Evolutionary conservation across 1,140 invertebrate genomes (phyloP), one percentile per base, ranked within the genome.

Genomic region (Idris sp.): DNA sequence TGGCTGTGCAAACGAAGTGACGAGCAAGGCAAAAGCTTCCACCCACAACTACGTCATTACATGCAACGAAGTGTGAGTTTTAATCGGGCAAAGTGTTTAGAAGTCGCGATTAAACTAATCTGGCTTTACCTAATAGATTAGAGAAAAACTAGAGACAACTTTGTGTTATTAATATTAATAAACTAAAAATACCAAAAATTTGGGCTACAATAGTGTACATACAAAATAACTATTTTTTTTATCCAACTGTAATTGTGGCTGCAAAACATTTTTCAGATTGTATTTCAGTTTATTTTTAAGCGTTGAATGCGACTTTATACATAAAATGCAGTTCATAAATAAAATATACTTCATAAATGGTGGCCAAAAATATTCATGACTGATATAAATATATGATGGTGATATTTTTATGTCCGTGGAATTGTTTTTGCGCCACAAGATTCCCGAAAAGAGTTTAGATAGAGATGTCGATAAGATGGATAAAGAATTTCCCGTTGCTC

Each of bases 1-100:
- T 36, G 31, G 53, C 28, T 33, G 43, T 46, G 53, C 36, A 68
- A 68, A 58, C 44, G 38, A 53, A 61, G 30, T 54, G 26, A 46
- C 53, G 49, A 38, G 30, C 31, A 18, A 8, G 18, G 3, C n/a
- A 30, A 15, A 18, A 31, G 13, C 0, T 16, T 41, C 40, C 13
- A 48, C 33, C 11, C 8, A 43, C 18, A 31, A 15, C 31, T 11
- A 2, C 13, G 14, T 26, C 10, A 11, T 36, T n/a, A 46, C 33
- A 31, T 26, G 7, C 64, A 73, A 46, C 51, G 16, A 31, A 64
- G 68, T 59, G 51, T 62, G 43, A 48, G 36, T 59, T 71, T 71
- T 62, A 38, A 62, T 54, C 48, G 18, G 18, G 25, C 8, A 71
- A 46, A 62, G 28, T 62, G 41, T 62, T 62, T 54, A 36, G 14